Conservation (phyloP, 2,888 invertebrate species). For the Drosophila robusta region DNA sequence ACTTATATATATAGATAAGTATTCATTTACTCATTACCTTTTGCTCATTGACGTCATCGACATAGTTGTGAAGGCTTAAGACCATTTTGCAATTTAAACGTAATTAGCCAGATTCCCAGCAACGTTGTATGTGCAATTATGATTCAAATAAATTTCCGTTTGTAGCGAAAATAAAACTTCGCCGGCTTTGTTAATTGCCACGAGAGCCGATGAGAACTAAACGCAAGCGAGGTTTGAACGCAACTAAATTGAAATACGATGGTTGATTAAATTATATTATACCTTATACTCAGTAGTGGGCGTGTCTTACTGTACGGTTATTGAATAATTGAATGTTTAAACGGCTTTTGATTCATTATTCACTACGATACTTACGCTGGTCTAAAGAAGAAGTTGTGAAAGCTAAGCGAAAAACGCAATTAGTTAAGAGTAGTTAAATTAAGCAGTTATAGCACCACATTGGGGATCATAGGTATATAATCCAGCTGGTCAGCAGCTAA, state of each 20-base stretch:
- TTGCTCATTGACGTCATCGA: slow-evolving; percentile 43
- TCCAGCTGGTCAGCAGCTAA: slow-evolving; percentile 7
- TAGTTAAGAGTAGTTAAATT: slow-evolving; percentile 4
- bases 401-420: slow-evolving; percentile 9
- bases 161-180: background rate
- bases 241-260: slow-evolving; percentile 40
- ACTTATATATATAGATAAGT: background rate
- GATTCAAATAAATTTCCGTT: slow-evolving; percentile 3
- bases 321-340: slow-evolving; percentile 25
- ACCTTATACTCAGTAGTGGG: slow-evolving; percentile 12
- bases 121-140: background rate
- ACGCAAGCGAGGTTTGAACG: slow-evolving; percentile 18
- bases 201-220: slow-evolving; percentile 14
- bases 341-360: slow-evolving; percentile 36
- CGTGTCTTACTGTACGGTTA: slow-evolving; percentile 18
- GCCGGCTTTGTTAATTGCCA: slow-evolving; percentile 8
- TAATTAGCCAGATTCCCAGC: slow-evolving; percentile 7
- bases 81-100: slow-evolving; percentile 41
- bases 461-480: background rate
- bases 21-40: slow-evolving; percentile 50
- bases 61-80: slow-evolving; percentile 63
- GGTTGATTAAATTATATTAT: slow-evolving; percentile 21
- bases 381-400: background rate
- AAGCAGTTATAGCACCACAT: background rate
- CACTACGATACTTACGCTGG: slow-evolving; percentile 56